Evolutionary conservation across 2,113 vertebrate species (phyloP).

Genomic region (Heloderma charlesbogerti): DNA sequence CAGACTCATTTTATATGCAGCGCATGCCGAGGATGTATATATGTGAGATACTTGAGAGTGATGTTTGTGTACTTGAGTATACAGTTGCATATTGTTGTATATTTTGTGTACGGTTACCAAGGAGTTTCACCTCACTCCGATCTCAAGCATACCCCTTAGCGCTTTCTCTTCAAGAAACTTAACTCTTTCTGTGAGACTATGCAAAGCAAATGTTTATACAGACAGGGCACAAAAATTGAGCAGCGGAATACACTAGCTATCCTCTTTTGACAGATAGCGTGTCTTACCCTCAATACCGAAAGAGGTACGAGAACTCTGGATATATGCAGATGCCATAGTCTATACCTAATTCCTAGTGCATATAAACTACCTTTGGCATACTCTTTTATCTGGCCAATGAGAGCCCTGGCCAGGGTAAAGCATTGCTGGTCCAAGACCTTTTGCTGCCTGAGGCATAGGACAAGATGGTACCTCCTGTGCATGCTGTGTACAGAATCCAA

Average conservation of each 20-base stretch:
- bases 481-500: no score
- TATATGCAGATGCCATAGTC: background rate
- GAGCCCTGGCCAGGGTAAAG: background rate
- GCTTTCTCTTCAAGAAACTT: background rate
- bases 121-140: background rate
- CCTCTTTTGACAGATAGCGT: background rate
- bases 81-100: background rate
- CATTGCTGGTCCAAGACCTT: no score
- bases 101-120: background rate
- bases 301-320: background rate
- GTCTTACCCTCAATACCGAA: background rate
- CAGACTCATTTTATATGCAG: background rate
- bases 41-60: background rate
- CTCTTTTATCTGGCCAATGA: background rate
- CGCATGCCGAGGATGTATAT: background rate
- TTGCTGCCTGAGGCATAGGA: no score
- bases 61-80: background rate
- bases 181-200: background rate
- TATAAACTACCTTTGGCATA: background rate
- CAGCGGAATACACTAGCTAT: background rate
- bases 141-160: background rate
- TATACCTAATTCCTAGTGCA: background rate
- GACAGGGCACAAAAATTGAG: background rate
- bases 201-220: background rate
- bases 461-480: no score